A percentile compares a stretch with the other conserved stretches of the same genome.
phyloP scores from a whole-genome alignment of 2,113 vertebrate species.

The Istiophorus platypterus region DNA sequence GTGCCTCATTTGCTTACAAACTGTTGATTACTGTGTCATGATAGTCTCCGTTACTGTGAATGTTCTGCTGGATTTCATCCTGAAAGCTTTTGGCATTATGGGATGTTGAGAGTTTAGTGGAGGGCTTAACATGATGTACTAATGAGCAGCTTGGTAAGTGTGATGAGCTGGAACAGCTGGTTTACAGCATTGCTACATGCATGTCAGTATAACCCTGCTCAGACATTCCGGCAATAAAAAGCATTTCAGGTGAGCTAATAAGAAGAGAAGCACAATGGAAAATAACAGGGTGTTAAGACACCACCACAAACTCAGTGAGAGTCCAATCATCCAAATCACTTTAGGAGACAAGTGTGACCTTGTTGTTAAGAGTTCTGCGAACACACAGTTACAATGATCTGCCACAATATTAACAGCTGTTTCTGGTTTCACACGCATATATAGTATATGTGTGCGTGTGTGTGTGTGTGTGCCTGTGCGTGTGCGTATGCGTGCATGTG shows the following conservation, averaged over 20 bases:
- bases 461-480: too few relatives aligned
- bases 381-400: conserved; percentile 8
- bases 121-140: conserved; percentile 45
- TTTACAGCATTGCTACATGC: conserved; percentile 26
- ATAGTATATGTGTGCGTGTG: too few relatives aligned
- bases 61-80: conserved; percentile 23
- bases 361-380: conserved; percentile 34
- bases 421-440: too few relatives aligned
- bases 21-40: conserved; percentile 34
- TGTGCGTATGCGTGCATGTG: too few relatives aligned
- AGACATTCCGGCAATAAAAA: conserved; percentile 37
- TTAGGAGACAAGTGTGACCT: conserved; percentile 27
- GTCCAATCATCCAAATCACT: conserved; percentile 24
- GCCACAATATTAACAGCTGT: too few relatives aligned
- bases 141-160: conserved; percentile 47
- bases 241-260: conserved; percentile 36
- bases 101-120: conserved; percentile 39
- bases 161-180: conserved; percentile 54
- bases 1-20: conserved; percentile 47
- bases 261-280: not conserved
- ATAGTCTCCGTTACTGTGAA: conserved; percentile 22
- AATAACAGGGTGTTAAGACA: conserved; percentile 31
- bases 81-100: conserved; percentile 30
- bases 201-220: conserved; percentile 32
- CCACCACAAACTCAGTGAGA: not conserved